Base-by-base conservation (phyloP, 2,888 invertebrate genomes). In the Scaptomyza polygonia region DNA sequence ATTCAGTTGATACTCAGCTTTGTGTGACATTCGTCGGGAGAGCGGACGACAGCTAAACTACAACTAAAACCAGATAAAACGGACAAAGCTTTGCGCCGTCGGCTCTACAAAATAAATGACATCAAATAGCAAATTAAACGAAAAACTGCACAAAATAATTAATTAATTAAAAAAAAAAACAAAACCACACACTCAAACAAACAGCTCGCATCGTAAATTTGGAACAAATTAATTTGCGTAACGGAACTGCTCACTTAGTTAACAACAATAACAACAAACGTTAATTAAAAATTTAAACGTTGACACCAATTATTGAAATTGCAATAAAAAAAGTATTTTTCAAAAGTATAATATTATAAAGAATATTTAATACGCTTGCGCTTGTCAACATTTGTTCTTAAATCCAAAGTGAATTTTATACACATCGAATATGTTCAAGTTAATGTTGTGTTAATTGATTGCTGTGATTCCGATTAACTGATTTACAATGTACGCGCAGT, bases 1-100 rank as follows among this genome's bases (percentile, higher is more conserved):
- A 70, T 77, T 80, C 77, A 88, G 87, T 87, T 79, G 74, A 79
- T 74, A 86, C 77, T 76, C 88, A 88, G 81, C 88, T 87, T 89
- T 89, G 77, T 81, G 77, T 79, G 85, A 85, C 86, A 87, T 66
- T 82, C 73, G 82, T 81, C 85, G 78, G 72, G 86, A 74, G 79
- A 81, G 72, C 87, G 81, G 86, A 81, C 68, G 39, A 65, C 64
- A 72, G 63, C 59, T 52, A 16, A 39, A 62, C 57, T 53, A 68
- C 65, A 57, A 63, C 0, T 49, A 52, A 47, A 18, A 12, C 47
- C 12, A 47, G 11, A 39, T 40, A 45, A 64, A 53, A 51, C 59
- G 44, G 48, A 42, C 44, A 69, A 70, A 79, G 67, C 65, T 83
- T 79, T 66, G 45, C 36, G 59, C 78, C 79, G 79, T 76, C 79